These are phyloP conservation scores for Battus philenor DNA, from an alignment of 1,140 invertebrate species.

Conservation along the genomic window DNA sequence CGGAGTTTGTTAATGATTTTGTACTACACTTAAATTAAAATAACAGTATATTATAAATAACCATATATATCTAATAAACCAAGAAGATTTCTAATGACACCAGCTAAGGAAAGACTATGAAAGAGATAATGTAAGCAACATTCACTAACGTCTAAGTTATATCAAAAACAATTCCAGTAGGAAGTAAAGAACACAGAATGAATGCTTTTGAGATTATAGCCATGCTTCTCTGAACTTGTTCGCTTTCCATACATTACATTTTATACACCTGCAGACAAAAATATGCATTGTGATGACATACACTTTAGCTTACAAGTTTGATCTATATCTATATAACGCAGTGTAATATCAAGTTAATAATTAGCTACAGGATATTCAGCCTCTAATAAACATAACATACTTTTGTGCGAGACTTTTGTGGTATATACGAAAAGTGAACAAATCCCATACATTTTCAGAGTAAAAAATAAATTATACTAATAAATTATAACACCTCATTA, in stretches of 20 bases:
- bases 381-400: slow-evolving; percentile 14
- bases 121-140: too few species aligned
- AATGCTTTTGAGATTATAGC: slow-evolving; percentile 32
- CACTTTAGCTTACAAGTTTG: slow-evolving; percentile 2
- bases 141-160: slow-evolving; percentile 9
- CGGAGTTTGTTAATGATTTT: too few species aligned
- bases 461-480: slow-evolving; percentile 70
- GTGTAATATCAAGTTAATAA: not conserved
- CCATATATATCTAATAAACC: too few species aligned
- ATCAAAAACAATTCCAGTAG: not conserved
- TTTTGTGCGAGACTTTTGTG: slow-evolving; percentile 16
- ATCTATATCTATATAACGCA: not conserved
- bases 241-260: slow-evolving; percentile 30
- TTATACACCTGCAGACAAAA: not conserved
- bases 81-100: too few species aligned
- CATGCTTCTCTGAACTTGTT: slow-evolving; percentile 29
- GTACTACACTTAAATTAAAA: too few species aligned
- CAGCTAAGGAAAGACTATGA: too few species aligned
- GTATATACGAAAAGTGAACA: slow-evolving; percentile 62
- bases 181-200: slow-evolving; percentile 29
- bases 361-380: slow-evolving; percentile 1
- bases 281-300: slow-evolving; percentile 3
- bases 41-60: too few species aligned
- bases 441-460: slow-evolving; percentile 38
- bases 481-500: slow-evolving; percentile 59